Percentiles rank a stretch among this genome's conserved stretches.
These are phyloP conservation scores for Dallia pectoralis DNA, from an alignment of 2,797 vertebrate species.

Conservation along the genomic window DNA sequence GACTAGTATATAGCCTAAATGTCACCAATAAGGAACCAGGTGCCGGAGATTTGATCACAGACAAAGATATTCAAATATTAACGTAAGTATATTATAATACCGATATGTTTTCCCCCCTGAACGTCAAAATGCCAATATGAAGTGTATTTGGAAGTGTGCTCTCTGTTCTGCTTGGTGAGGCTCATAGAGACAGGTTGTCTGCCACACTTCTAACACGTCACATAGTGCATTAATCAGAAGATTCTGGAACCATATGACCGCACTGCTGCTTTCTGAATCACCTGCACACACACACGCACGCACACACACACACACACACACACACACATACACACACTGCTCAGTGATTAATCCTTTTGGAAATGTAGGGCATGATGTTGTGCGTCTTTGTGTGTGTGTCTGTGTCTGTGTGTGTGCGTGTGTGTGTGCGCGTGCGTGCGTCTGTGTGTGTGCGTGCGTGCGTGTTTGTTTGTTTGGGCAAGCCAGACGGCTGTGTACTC, in stretches of 20 bases:
- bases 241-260: slow-evolving; percentile 50
- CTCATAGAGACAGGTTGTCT: slow-evolving; percentile 12
- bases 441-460: background rate
- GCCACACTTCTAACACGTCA: slow-evolving; percentile 27
- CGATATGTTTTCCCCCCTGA: no score
- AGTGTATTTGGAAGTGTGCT: background rate
- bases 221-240: slow-evolving; percentile 14
- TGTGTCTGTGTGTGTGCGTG: background rate
- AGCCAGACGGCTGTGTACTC: slow-evolving; percentile 8
- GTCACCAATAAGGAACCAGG: no score
- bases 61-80: background rate
- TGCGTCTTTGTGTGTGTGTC: slow-evolving; percentile 24
- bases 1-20: background rate
- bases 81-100: background rate
- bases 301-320: background rate
- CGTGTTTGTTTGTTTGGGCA: background rate
- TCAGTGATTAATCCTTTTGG: background rate
- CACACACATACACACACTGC: background rate
- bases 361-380: slow-evolving; percentile 17
- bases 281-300: slow-evolving; percentile 3
- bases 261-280: slow-evolving; percentile 50
- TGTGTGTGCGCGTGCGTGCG: slow-evolving; percentile 5
- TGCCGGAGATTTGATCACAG: background rate
- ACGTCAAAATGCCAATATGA: background rate
- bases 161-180: background rate